A percentile compares a stretch with the other conserved stretches of the same genome.
phyloP scores from a whole-genome alignment of 1,140 invertebrate genomes.

The Pseudomyrmex sp. region DNA sequence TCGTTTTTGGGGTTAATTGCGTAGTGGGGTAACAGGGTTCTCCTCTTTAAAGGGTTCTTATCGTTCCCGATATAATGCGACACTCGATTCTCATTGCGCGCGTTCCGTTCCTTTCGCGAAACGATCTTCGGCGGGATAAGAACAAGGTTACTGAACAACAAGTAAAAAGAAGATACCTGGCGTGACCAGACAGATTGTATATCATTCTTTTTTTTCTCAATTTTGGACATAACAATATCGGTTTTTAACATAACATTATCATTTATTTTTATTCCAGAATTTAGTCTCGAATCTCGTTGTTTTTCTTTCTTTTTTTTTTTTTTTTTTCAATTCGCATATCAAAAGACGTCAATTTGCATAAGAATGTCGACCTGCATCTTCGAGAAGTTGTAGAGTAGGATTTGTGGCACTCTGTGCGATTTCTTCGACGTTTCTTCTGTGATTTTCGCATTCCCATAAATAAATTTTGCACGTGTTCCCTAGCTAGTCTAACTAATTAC shows the following conservation, averaged over 20 bases:
- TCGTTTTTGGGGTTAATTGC: constrained; percentile 63
- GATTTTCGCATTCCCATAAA: too few species aligned
- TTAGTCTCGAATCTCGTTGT: neutral
- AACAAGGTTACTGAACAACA: too few species aligned
- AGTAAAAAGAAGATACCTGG: too few species aligned
- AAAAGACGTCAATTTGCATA: too few species aligned
- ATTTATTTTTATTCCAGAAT: neutral
- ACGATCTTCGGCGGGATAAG: too few species aligned
- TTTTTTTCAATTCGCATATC: neutral
- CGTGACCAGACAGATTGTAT: neutral
- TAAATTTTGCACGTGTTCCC: too few species aligned
- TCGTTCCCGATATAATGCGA: constrained; percentile 8
- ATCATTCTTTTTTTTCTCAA: too few species aligned
- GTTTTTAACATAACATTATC: neutral
- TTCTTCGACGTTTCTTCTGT: too few species aligned
- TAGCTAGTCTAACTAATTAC: neutral
- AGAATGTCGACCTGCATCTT: too few species aligned
- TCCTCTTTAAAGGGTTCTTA: constrained; percentile 3
- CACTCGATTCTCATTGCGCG: neutral
- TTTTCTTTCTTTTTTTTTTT: neutral
- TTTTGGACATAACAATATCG: too few species aligned
- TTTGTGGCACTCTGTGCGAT: too few species aligned
- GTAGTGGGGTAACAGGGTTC: neutral
- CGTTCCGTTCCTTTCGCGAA: neutral
- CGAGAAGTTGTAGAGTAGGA: too few species aligned